A percentile compares a stretch with the other conserved stretches of the same genome.
phyloP scores from a whole-genome alignment of 2,797 vertebrate genomes.

The Nasua narica region DNA sequence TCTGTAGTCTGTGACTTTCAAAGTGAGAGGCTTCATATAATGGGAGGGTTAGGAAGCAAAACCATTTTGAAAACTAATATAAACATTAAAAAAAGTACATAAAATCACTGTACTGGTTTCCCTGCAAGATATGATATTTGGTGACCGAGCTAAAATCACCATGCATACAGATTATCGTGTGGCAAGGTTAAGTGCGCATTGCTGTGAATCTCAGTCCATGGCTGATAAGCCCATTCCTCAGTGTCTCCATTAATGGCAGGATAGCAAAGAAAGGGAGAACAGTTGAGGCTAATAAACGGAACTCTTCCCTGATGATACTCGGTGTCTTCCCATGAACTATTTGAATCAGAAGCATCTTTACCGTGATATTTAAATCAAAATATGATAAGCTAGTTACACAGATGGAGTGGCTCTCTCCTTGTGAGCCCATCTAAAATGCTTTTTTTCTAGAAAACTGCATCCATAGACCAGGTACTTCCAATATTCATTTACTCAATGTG shows the following conservation, averaged over 20 bases:
- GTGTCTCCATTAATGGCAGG: background rate
- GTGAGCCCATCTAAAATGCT: background rate
- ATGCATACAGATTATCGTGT: background rate
- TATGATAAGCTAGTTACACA: background rate
- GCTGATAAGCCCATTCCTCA: constrained; percentile 62
- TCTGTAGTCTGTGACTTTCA: constrained; percentile 68
- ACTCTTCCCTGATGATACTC: background rate
- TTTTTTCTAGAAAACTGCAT: background rate
- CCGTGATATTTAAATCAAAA: constrained; percentile 47
- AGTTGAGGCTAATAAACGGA: background rate
- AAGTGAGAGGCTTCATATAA: constrained; percentile 66
- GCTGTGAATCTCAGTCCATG: background rate
- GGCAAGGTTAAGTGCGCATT: background rate
- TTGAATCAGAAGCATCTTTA: constrained; percentile 25
- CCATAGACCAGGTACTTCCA: background rate
- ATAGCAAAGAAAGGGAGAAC: background rate
- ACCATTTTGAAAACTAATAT: constrained; percentile 72
- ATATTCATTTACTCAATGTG: background rate
- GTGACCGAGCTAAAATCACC: background rate
- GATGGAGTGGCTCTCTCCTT: constrained; percentile 4
- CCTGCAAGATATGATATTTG: constrained; percentile 4
- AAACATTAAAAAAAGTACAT: constrained; percentile 62
- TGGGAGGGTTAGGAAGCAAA: constrained; percentile 64
- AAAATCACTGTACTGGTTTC: constrained; percentile 62
- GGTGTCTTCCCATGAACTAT: background rate